These are phyloP conservation scores for Belonocnema kinseyi DNA, from an alignment of 1,140 invertebrate species.

Conservation along the genomic window DNA sequence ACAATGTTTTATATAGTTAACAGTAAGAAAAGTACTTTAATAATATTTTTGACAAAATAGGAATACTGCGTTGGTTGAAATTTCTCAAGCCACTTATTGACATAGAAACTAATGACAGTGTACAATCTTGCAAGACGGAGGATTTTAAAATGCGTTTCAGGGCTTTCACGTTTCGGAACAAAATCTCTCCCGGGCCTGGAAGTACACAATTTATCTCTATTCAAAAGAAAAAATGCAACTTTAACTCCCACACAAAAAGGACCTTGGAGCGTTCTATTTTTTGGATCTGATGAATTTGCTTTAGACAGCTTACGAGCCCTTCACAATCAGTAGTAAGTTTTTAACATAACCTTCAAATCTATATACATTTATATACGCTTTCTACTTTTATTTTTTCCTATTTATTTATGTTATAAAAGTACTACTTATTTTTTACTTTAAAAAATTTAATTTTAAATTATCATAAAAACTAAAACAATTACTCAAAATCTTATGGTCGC, in stretches of 20 bases:
- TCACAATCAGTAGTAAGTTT: conserved; percentile 73
- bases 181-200: neutral
- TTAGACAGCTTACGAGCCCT: conserved; percentile 78
- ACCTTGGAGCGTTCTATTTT: conserved; percentile 80
- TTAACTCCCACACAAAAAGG: neutral
- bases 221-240: neutral
- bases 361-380: no score
- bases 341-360: conserved; percentile 51
- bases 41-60: neutral
- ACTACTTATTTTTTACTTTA: no score
- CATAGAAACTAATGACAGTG: conserved; percentile 11
- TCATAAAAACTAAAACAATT: no score
- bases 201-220: neutral
- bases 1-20: no score
- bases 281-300: conserved; percentile 83
- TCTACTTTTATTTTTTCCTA: no score
- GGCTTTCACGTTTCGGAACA: conserved; percentile 15
- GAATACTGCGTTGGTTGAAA: no score
- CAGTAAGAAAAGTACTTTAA: neutral
- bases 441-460: no score
- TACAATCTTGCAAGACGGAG: neutral
- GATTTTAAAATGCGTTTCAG: conserved; percentile 33
- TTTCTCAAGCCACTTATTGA: neutral
- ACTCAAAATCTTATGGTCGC: no score
- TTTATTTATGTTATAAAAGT: conserved; percentile 33